Evolutionary conservation across 1,140 invertebrate genomes (phyloP).

Genomic region (Amphibalanus amphitrite): DNA sequence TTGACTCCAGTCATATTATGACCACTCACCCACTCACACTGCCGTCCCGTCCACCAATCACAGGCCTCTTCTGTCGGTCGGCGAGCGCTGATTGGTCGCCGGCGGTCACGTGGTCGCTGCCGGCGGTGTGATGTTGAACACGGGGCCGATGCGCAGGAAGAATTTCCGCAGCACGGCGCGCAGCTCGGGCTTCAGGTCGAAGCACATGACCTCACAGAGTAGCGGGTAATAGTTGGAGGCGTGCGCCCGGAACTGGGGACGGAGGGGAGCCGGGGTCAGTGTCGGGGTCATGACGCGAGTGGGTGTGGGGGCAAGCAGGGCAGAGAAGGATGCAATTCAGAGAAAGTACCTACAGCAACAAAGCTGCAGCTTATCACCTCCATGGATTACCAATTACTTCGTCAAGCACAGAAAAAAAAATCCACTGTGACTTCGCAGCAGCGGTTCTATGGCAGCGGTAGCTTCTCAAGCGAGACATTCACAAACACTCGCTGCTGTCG

Average conservation of each 20-base stretch:
- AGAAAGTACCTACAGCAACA: too few relatives aligned
- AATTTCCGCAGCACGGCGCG: slow-evolving; percentile 72
- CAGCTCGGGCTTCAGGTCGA: slow-evolving; percentile 82
- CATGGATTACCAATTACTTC: too few relatives aligned
- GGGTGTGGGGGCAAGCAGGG: too few relatives aligned
- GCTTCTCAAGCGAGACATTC: too few relatives aligned
- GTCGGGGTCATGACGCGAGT: too few relatives aligned
- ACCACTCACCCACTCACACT: too few relatives aligned
- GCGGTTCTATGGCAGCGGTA: too few relatives aligned
- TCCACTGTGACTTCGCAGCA: too few relatives aligned
- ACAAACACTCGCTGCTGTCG: too few relatives aligned
- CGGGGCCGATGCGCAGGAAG: slow-evolving; percentile 72
- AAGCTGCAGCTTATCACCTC: too few relatives aligned
- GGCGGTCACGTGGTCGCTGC: slow-evolving; percentile 8
- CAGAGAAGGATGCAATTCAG: too few relatives aligned
- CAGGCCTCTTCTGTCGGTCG: not conserved
- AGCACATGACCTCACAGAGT: slow-evolving; percentile 81
- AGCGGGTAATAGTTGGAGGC: slow-evolving; percentile 72
- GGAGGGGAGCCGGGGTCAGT: not conserved
- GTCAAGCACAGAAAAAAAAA: too few relatives aligned
- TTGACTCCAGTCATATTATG: not conserved
- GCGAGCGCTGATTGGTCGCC: not conserved
- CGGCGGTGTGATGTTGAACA: slow-evolving; percentile 50
- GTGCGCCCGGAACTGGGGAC: slow-evolving; percentile 65
- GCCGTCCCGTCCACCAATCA: slow-evolving; percentile 2